Percentiles rank a stretch among this genome's conserved stretches.
Conservation (phyloP, 2,888 invertebrate genomes). For the Nematopogon swammerdamellus region DNA sequence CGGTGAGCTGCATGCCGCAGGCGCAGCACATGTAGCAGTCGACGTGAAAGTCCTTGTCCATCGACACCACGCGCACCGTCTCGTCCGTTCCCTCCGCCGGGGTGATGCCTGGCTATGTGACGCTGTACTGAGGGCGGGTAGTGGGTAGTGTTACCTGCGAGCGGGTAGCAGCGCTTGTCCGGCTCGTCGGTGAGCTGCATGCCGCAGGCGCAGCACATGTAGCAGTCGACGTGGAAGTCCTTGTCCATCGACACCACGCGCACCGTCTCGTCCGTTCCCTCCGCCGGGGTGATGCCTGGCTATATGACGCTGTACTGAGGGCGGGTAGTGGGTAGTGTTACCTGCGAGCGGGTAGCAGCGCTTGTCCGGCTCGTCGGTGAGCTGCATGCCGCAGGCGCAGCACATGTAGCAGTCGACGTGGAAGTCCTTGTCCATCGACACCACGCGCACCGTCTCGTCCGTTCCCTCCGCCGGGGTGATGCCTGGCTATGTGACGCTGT, state of each 20-base stretch:
- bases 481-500: constrained; percentile 43
- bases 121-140: too few relatives aligned
- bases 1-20: constrained; percentile 96
- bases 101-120: constrained; percentile 65
- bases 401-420: constrained; percentile 99
- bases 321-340: too few relatives aligned
- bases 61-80: constrained; percentile 96
- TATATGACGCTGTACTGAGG: too few relatives aligned
- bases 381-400: constrained; percentile 96
- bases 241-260: constrained; percentile 99
- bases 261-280: constrained; percentile 97
- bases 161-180: constrained; percentile 95
- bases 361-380: constrained; percentile 97
- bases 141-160: constrained; percentile 69
- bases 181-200: constrained; percentile 98
- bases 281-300: constrained; percentile 88
- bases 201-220: constrained; percentile 96
- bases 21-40: constrained; percentile 99
- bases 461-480: constrained; percentile 96
- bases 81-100: constrained; percentile 98
- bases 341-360: constrained; percentile 92
- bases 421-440: constrained; percentile 98
- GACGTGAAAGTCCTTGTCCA: constrained; percentile 99
- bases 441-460: constrained; percentile 97
- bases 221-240: constrained; percentile 98